Conservation (phyloP, 2,113 vertebrate genomes). For the Oryzias woworae region DNA sequence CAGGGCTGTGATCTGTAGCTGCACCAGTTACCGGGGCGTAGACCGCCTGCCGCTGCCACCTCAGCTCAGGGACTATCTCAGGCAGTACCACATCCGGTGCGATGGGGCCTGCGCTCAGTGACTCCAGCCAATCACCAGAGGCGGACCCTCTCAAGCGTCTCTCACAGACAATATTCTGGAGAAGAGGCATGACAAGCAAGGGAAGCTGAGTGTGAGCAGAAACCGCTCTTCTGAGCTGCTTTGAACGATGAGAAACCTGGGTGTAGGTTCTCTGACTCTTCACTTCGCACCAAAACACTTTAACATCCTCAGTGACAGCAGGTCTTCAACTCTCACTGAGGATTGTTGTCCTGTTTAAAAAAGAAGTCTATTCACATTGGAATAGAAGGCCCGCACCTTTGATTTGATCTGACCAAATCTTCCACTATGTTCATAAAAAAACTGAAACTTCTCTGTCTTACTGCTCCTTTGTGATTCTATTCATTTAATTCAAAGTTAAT, state of each 20-base stretch:
- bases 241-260: not conserved
- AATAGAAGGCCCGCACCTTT: constrained; percentile 15
- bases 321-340: not conserved
- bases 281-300: not conserved
- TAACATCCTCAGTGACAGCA: not conserved
- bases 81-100: constrained; percentile 92
- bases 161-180: not conserved
- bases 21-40: constrained; percentile 89
- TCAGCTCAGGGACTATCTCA: constrained; percentile 90
- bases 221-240: not conserved
- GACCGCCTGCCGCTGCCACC: constrained; percentile 85
- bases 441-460: not conserved
- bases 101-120: constrained; percentile 70
- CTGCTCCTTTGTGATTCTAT: not conserved
- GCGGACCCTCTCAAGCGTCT: not conserved
- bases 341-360: not conserved
- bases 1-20: constrained; percentile 90
- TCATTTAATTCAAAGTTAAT: no score
- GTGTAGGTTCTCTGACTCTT: no score
- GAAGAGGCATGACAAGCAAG: not conserved
- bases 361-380: not conserved
- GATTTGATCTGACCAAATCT: not conserved
- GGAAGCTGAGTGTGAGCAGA: no score
- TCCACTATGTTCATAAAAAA: not conserved
- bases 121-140: constrained; percentile 1